Conservation (phyloP, 2,888 invertebrate genomes). For the Eueremaeus valkanovi region DNA sequence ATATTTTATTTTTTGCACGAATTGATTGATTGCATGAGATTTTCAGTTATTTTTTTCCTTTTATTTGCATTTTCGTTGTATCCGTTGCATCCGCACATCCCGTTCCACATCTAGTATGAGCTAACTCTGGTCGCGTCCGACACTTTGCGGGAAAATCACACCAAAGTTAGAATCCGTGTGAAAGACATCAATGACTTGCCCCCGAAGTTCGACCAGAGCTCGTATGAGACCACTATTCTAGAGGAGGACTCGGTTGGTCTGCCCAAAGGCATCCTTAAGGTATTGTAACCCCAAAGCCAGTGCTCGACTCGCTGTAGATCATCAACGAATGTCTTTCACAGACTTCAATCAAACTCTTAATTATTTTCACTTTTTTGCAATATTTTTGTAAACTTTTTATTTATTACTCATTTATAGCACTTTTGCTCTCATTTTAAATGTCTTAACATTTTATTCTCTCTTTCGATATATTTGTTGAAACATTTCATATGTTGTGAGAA, state of each 20-base stretch:
- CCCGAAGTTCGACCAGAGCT: conserved; percentile 65
- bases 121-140: conserved; percentile 83
- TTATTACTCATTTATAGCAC: not conserved
- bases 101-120: conserved; percentile 63
- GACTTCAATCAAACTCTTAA: not conserved
- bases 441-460: too few relatives aligned
- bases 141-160: conserved; percentile 82
- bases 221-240: conserved; percentile 67
- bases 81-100: conserved; percentile 52
- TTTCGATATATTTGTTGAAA: too few relatives aligned
- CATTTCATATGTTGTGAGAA: too few relatives aligned
- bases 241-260: conserved; percentile 66
- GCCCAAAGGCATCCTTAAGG: conserved; percentile 55
- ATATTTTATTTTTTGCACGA: conserved; percentile 42
- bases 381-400: not conserved
- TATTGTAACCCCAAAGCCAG: conserved; percentile 42
- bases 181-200: conserved; percentile 86
- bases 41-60: conserved; percentile 48
- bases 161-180: conserved; percentile 73
- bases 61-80: conserved; percentile 44
- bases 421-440: not conserved
- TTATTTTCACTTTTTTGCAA: not conserved
- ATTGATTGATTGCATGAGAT: conserved; percentile 42
- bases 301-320: not conserved
- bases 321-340: conserved; percentile 11